Percentiles rank a stretch among this genome's conserved stretches.
Conservation (phyloP, 2,797 vertebrate species). For the Adrianichthys oophorus region DNA sequence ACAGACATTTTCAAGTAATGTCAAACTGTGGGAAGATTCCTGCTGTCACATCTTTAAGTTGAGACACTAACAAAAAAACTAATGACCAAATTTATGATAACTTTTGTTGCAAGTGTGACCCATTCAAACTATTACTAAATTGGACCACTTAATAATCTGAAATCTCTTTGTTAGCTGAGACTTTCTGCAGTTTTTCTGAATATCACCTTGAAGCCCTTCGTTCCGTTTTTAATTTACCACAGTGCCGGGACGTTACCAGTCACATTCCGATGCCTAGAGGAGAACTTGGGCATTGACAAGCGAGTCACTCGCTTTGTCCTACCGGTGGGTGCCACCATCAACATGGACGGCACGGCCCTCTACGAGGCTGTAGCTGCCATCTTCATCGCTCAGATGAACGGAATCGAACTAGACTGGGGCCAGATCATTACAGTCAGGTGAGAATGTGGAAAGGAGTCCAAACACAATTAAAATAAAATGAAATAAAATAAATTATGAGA, state of each 20-base stretch:
- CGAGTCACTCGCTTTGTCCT: conserved; percentile 96
- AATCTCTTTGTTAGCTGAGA: not conserved
- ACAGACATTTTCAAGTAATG: no score
- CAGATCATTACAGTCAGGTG: conserved; percentile 98
- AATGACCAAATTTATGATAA: not conserved
- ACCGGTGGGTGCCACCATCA: conserved; percentile 97
- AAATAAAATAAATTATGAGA: no score
- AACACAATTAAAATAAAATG: not conserved
- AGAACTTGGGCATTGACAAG: conserved; percentile 96
- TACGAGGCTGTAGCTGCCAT: conserved; percentile 99
- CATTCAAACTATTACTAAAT: not conserved
- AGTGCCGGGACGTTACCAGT: conserved; percentile 97
- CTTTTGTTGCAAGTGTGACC: not conserved
- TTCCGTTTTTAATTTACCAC: not conserved
- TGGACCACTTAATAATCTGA: no score
- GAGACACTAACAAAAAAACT: no score
- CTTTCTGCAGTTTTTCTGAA: not conserved
- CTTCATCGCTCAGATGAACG: conserved; percentile 99
- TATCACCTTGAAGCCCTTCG: not conserved
- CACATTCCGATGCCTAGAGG: conserved; percentile 96
- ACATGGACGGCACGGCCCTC: conserved; percentile 98
- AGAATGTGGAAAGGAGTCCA: conserved; percentile 17
- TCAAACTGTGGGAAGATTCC: no score
- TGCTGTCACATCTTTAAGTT: no score
- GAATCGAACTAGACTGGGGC: conserved; percentile 88